These are phyloP conservation scores for Sclerodermus sp. DNA, from an alignment of 2,888 invertebrate species.

Conservation along the genomic window DNA sequence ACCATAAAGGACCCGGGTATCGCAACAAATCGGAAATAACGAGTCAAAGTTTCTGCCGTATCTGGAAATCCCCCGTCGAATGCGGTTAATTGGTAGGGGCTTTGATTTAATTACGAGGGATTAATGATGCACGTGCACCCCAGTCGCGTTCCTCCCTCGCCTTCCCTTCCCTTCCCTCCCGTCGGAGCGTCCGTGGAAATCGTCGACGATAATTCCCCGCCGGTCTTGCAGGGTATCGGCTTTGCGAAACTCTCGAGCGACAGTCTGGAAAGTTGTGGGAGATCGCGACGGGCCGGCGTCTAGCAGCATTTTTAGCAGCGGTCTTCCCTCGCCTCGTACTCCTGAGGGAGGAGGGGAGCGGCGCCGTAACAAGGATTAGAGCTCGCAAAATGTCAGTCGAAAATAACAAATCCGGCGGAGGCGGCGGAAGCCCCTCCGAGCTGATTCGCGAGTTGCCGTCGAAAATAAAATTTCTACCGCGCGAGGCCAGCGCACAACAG, in stretches of 20 bases:
- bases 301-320: too few relatives aligned
- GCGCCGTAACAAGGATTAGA: too few relatives aligned
- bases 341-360: not conserved
- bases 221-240: slow-evolving; percentile 17
- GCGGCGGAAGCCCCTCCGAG: not conserved
- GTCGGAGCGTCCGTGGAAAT: not conserved
- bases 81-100: not conserved
- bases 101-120: slow-evolving; percentile 1
- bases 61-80: too few relatives aligned
- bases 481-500: not conserved
- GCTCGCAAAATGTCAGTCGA: not conserved
- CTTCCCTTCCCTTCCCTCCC: too few relatives aligned
- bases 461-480: not conserved
- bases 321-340: not conserved
- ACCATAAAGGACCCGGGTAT: too few relatives aligned
- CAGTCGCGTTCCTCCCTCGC: not conserved
- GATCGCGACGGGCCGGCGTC: not conserved
- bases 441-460: not conserved
- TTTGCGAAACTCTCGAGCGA: not conserved
- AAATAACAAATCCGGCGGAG: not conserved
- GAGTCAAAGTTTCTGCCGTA: too few relatives aligned
- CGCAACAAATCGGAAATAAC: too few relatives aligned
- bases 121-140: not conserved
- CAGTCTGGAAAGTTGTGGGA: slow-evolving; percentile 12
- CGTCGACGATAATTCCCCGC: slow-evolving; percentile 15